Evolutionary conservation across 2,113 vertebrate species (phyloP).

Genomic region (Aix galericulata): DNA sequence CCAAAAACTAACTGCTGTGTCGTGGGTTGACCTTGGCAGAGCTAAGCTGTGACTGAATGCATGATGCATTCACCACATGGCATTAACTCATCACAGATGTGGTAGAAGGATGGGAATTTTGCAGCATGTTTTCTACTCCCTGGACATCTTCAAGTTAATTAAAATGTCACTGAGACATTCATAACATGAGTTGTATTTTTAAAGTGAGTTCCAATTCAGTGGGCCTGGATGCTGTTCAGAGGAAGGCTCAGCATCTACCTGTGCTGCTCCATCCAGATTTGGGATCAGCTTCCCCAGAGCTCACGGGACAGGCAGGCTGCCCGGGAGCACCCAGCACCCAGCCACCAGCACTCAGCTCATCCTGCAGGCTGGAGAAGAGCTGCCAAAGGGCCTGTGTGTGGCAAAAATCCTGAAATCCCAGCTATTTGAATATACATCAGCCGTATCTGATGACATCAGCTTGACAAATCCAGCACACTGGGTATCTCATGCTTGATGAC

Average conservation of each 20-base stretch:
- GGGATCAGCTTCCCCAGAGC: not conserved
- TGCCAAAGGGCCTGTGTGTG: not conserved
- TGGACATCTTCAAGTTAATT: not conserved
- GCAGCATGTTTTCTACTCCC: not conserved
- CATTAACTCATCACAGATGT: constrained; percentile 4
- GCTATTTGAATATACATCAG: not conserved
- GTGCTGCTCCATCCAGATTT: accelerated
- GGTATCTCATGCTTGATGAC: not conserved
- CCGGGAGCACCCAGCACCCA: not conserved
- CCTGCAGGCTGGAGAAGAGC: not conserved
- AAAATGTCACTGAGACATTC: not conserved
- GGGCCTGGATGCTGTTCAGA: not conserved
- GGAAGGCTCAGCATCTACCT: not conserved
- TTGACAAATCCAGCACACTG: not conserved
- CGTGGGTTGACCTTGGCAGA: not conserved
- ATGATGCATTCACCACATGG: not conserved
- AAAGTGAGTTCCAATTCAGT: not conserved
- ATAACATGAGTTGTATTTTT: not conserved
- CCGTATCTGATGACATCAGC: not conserved
- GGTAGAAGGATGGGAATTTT: not conserved
- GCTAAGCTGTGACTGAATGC: not conserved
- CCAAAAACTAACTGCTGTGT: not conserved
- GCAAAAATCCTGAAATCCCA: not conserved
- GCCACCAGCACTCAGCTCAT: not conserved
- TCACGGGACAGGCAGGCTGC: accelerated